Evolutionary conservation across 2,888 invertebrate species (phyloP).

Genomic region (Agonum fuliginosum): DNA sequence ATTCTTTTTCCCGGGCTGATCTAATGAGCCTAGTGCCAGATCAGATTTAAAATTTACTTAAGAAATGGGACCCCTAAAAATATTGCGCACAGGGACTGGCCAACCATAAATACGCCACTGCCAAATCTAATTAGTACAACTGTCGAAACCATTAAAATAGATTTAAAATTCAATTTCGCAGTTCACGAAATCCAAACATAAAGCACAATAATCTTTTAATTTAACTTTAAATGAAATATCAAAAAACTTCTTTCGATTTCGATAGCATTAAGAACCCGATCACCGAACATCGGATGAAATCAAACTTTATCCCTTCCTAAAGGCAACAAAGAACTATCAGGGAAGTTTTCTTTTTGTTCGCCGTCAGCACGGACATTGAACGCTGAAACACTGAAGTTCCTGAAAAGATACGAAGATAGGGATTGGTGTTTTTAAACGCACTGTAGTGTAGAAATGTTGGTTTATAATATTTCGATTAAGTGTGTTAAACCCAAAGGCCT

Average conservation of each 20-base stretch:
- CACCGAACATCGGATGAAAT: slow-evolving; percentile 10
- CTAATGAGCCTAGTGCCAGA: no score
- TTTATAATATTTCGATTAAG: no score
- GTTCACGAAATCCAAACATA: slow-evolving; percentile 1
- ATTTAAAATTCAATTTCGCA: slow-evolving; percentile 4
- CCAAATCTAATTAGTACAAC: not conserved
- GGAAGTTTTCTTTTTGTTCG: slow-evolving; percentile 33
- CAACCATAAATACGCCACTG: no score
- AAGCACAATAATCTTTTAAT: slow-evolving; percentile 6
- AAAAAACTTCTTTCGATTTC: not conserved
- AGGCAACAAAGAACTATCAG: slow-evolving; percentile 29
- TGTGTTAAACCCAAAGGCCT: no score
- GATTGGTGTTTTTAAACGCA: slow-evolving; percentile 6
- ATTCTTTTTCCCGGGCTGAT: no score
- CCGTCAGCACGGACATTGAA: not conserved
- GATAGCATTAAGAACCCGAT: slow-evolving; percentile 16
- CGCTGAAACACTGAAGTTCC: slow-evolving; percentile 10
- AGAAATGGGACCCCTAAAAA: no score
- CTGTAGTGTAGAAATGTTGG: no score
- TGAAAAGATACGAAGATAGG: not conserved
- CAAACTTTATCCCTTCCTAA: slow-evolving; percentile 10
- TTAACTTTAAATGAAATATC: slow-evolving; percentile 27
- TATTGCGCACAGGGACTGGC: no score
- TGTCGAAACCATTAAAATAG: not conserved
- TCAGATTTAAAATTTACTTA: no score